A percentile compares a stretch with the other conserved stretches of the same genome.
Conservation (phyloP, 2,888 invertebrate species). For the Ichneumon xanthorius region DNA sequence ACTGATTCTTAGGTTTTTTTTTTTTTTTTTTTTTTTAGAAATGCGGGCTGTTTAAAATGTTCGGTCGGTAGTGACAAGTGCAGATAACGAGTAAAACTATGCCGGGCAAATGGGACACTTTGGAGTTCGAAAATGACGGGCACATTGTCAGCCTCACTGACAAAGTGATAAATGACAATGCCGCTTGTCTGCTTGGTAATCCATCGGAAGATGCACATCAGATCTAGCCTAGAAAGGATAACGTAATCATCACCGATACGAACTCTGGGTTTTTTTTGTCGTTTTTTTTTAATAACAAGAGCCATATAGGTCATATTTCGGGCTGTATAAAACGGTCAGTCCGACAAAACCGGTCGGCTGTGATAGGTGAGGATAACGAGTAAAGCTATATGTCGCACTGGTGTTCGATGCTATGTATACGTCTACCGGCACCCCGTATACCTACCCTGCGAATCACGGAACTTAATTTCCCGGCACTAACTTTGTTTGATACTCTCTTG, state of each 20-base stretch:
- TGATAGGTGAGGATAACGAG: not conserved
- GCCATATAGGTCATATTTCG: not conserved
- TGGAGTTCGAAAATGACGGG: not conserved
- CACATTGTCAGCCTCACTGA: too few species aligned
- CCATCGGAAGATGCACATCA: too few species aligned
- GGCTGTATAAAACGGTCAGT: not conserved
- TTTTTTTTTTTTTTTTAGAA: too few species aligned
- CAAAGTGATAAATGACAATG: too few species aligned
- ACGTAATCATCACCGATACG: not conserved
- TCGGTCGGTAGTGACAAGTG: too few species aligned
- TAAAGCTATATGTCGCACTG: not conserved
- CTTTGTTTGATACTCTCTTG: conserved; percentile 59
- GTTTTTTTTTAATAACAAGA: not conserved
- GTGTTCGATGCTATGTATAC: not conserved
- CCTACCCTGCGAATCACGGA: conserved; percentile 43
- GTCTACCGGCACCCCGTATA: conserved; percentile 31
- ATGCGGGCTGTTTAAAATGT: too few species aligned
- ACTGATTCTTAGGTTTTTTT: too few species aligned
- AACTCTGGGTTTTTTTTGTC: not conserved
- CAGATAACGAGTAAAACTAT: too few species aligned
- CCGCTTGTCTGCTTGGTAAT: too few species aligned
- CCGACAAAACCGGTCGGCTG: not conserved
- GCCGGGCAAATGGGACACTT: not conserved
- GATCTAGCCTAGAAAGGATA: too few species aligned
- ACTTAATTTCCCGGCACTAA: conserved; percentile 58